Conservation (phyloP, 2,888 invertebrate genomes). For the Choreutis nemorana region DNA sequence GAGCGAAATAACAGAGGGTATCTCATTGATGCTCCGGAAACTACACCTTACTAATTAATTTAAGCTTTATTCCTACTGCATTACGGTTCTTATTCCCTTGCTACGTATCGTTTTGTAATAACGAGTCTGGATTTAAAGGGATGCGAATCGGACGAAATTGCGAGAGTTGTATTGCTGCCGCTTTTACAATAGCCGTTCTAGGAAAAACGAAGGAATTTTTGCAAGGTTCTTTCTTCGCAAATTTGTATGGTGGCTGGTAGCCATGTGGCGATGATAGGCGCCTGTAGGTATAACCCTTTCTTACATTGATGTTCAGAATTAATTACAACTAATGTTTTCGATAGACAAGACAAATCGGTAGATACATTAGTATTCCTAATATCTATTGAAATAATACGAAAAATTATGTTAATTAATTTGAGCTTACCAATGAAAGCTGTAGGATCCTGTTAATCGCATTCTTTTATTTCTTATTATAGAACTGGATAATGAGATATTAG, state of each 20-base stretch:
- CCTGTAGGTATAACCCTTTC: constrained; percentile 1
- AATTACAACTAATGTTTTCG: no score
- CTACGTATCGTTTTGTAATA: constrained; percentile 27
- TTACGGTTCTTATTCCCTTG: constrained; percentile 16
- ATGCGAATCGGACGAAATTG: constrained; percentile 53
- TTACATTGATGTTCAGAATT: no score
- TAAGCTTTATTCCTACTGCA: rapidly evolving
- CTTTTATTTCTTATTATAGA: no score
- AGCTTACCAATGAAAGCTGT: no score
- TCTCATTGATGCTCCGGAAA: constrained; percentile 37
- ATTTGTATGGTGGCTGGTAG: constrained; percentile 36
- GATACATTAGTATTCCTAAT: no score
- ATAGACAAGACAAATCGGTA: no score
- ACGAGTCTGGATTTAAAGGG: constrained; percentile 48
- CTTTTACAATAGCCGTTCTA: constrained; percentile 52
- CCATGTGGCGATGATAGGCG: constrained; percentile 26
- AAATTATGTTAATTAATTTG: no score
- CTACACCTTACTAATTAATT: constrained; percentile 12
- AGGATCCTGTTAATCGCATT: no score
- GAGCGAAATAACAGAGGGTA: constrained; percentile 49
- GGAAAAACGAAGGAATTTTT: constrained; percentile 49
- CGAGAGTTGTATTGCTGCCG: constrained; percentile 40
- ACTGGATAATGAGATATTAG: no score
- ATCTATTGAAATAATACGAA: no score
- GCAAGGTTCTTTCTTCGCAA: constrained; percentile 48